Base-by-base conservation (phyloP, 2,888 invertebrate species). In the Spisula solida region DNA sequence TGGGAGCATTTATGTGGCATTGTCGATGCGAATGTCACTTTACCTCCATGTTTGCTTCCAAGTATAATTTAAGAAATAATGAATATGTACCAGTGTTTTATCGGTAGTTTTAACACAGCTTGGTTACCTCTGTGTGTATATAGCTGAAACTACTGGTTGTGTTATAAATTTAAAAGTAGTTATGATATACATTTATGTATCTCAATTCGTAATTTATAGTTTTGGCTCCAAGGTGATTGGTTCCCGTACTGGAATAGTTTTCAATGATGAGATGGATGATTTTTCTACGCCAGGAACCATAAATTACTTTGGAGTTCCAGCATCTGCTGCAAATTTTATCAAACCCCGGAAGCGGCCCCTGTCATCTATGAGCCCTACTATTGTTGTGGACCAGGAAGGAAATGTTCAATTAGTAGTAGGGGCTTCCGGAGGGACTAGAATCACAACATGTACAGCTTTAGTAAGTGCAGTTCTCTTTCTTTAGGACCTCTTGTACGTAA, bases 261-360 rank as follows among this genome's bases (percentile, higher is more conserved):
- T 98, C 96, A 99, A 99, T 96, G 98, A 98, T 94, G 98, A 98
- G 95, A 99, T 99, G 98, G 98, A 98, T 94, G 98, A 99, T 96
- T 99, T 99, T 96, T 98, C 98, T 0, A 97, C 98, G 6, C 98
- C 98, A 0, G 91, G 94, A 4, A 94, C 94, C 75, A 90, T 83
- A 1, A 95, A 95, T 81, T 88, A 29, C 56, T 97, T 96, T 88
- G 97, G 97, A 0, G 95, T 96, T 83, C 95, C 96, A 25, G 98
- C 99, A 0, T 98, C 98, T 0, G 98, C 98, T 0, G 98, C 98
- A 0, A 99, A 99, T 97, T 98, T 98, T 96, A 98, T 99, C 82
- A 97, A 97, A 56, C 98, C 99, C 0, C 98, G 98, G 8, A 98
- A 98, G 95, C 97, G 98, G 78, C 98, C 99, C 0, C 97, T 99